Percentiles rank a stretch among this genome's conserved stretches.
Evolutionary conservation across 2,888 invertebrate genomes (phyloP).

Genomic region (Drosophila niveifrons): DNA sequence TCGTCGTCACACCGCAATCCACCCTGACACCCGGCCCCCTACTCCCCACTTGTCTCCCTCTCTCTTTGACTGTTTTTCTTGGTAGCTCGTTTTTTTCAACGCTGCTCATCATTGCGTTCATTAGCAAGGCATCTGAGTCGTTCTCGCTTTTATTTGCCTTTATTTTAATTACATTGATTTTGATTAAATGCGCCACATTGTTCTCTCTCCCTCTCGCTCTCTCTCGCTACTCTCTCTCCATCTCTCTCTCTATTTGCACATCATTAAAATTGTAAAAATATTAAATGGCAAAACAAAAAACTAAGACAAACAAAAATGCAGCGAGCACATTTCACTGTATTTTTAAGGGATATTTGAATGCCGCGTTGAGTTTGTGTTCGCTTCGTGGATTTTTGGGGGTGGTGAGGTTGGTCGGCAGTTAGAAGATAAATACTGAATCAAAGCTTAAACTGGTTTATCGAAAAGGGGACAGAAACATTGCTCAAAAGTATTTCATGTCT

Average conservation of each 20-base stretch:
- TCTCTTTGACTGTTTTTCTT: background rate
- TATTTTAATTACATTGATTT: constrained; percentile 81
- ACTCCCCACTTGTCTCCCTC: background rate
- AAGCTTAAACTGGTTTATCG: background rate
- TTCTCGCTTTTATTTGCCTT: constrained; percentile 49
- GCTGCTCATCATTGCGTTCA: constrained; percentile 3
- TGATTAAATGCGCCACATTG: constrained; percentile 62
- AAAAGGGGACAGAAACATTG: background rate
- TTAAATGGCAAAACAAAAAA: constrained; percentile 70
- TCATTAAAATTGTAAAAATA: constrained; percentile 84
- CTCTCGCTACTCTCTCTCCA: background rate
- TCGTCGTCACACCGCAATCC: background rate
- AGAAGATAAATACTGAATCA: background rate
- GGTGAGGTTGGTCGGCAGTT: background rate
- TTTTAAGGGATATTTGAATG: constrained; percentile 20
- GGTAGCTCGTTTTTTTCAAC: background rate
- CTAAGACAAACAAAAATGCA: constrained; percentile 64
- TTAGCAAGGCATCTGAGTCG: constrained; percentile 21
- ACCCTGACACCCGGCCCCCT: background rate
- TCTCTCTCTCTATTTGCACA: constrained; percentile 80
- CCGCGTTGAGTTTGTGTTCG: background rate
- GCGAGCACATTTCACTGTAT: constrained; percentile 10
- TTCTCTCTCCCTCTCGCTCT: constrained; percentile 20
- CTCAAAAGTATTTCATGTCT: too few species aligned
- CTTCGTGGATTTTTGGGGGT: background rate